These are phyloP conservation scores for Scolopax rusticola DNA, from an alignment of 2,797 vertebrate genomes.

Conservation along the genomic window DNA sequence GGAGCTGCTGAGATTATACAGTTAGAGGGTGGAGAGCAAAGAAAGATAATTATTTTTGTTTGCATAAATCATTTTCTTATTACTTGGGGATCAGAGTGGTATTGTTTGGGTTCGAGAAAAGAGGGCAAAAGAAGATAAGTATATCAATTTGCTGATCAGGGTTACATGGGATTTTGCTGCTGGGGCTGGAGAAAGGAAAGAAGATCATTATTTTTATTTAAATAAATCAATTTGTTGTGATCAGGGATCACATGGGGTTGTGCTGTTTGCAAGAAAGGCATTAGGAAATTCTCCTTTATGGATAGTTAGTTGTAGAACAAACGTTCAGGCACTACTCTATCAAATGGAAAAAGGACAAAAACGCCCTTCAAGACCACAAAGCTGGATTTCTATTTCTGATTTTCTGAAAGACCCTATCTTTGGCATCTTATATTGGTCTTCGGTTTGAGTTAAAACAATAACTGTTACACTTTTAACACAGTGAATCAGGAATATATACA, in stretches of 20 bases:
- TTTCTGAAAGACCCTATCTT: not conserved
- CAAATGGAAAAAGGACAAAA: not conserved
- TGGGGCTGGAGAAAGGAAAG: slow-evolving; percentile 46
- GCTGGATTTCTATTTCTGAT: not conserved
- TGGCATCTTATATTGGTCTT: not conserved
- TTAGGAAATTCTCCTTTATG: slow-evolving; percentile 35
- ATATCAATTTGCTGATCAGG: slow-evolving; percentile 58
- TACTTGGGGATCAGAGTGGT: slow-evolving; percentile 71
- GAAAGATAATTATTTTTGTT: slow-evolving; percentile 72
- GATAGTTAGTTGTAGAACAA: not conserved
- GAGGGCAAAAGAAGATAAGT: slow-evolving; percentile 66
- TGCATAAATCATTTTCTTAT: slow-evolving; percentile 79
- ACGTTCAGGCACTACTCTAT: not conserved
- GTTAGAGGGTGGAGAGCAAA: slow-evolving; percentile 60
- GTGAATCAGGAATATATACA: not conserved
- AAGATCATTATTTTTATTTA: slow-evolving; percentile 74
- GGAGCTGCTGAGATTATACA: slow-evolving; percentile 61
- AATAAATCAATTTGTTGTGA: slow-evolving; percentile 78
- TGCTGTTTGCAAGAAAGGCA: not conserved
- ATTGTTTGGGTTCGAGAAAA: slow-evolving; percentile 54
- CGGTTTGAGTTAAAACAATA: not conserved
- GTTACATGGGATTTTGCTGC: slow-evolving; percentile 61
- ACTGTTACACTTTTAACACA: not conserved
- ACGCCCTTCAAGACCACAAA: not conserved
- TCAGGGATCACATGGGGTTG: slow-evolving; percentile 56